Conservation (phyloP, 2,113 vertebrate genomes). For the Protobothrops flavoviridis region DNA sequence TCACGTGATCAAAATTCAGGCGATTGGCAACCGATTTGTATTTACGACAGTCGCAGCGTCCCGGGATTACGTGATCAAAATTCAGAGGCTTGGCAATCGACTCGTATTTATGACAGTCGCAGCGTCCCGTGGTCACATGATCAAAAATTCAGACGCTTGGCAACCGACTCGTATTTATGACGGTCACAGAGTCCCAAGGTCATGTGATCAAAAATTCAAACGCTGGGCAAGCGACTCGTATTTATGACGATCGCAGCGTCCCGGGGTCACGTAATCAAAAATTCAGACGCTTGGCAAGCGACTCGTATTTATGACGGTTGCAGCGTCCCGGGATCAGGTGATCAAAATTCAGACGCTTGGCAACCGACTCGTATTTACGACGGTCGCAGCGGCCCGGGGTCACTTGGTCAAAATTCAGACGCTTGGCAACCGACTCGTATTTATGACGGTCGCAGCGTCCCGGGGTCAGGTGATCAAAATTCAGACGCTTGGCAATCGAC, state of each 20-base stretch:
- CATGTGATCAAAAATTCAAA: not conserved
- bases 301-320: not conserved
- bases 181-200: accelerated
- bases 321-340: no score
- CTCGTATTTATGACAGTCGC: not conserved
- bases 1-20: not conserved
- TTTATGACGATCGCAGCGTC: accelerated
- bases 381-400: accelerated
- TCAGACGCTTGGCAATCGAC: not conserved
- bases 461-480: not conserved
- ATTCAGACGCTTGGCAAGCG: not conserved
- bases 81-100: not conserved
- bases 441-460: not conserved
- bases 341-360: not conserved
- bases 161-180: not conserved
- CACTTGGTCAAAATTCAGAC: not conserved
- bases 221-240: not conserved
- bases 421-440: not conserved
- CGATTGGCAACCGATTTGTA: not conserved
- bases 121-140: not conserved
- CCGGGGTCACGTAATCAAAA: not conserved
- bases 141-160: not conserved
- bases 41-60: no score
- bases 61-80: not conserved
- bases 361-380: not conserved